A percentile compares a stretch with the other conserved stretches of the same genome.
Conservation (phyloP, 2,888 invertebrate species). For the Tetrapedia diversipes region DNA sequence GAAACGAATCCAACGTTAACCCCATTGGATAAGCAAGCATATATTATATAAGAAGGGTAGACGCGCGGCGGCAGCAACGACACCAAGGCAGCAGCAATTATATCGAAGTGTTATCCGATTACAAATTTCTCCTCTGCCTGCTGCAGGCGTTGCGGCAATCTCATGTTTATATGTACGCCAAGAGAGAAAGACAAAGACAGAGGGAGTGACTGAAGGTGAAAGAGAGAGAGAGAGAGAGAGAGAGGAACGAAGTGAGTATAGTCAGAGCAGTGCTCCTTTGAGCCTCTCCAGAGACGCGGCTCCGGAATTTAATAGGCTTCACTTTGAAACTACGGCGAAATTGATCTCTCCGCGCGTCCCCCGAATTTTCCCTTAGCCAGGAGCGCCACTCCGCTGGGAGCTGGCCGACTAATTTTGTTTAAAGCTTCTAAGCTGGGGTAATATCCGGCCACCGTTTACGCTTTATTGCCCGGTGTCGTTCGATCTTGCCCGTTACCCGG, state of each 20-base stretch:
- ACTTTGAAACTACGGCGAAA: slow-evolving; percentile 75
- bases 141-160: slow-evolving; percentile 64
- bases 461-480: slow-evolving; percentile 36
- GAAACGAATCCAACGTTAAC: slow-evolving; percentile 3
- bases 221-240: background rate
- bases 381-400: slow-evolving; percentile 40
- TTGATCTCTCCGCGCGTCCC: slow-evolving; percentile 67
- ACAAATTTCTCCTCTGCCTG: slow-evolving; percentile 64
- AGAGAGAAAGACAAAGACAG: background rate
- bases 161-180: slow-evolving; percentile 65
- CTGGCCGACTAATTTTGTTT: slow-evolving; percentile 57
- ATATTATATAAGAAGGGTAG: background rate
- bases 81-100: slow-evolving; percentile 60
- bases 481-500: slow-evolving; percentile 33
- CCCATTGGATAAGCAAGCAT: slow-evolving; percentile 1
- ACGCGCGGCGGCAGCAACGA: background rate
- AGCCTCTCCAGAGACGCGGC: slow-evolving; percentile 72
- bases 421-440: slow-evolving; percentile 47
- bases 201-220: background rate
- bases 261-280: slow-evolving; percentile 64
- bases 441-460: slow-evolving; percentile 50
- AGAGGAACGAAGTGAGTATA: background rate
- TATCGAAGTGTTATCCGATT: slow-evolving; percentile 69
- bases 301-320: slow-evolving; percentile 77
- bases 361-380: slow-evolving; percentile 64